Conservation (phyloP, 1,140 invertebrate species). For the Trigoniulus corallinus region DNA sequence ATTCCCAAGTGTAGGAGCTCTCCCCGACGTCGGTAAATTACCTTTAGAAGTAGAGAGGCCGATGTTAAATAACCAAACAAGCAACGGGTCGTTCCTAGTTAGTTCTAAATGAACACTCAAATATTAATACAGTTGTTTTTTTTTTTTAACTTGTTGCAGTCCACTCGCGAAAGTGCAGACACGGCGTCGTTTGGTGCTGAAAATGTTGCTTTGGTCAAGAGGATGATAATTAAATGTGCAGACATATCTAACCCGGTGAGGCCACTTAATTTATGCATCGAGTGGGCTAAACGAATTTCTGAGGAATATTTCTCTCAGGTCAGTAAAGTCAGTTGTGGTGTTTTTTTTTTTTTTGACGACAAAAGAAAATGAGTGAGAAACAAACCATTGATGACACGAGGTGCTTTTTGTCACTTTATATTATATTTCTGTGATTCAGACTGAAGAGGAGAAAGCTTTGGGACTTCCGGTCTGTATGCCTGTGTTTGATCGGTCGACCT, state of each 20-base stretch:
- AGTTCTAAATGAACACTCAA: no score
- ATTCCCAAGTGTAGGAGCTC: no score
- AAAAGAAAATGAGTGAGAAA: not conserved
- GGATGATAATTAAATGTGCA: constrained; percentile 95
- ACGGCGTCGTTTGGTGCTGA: no score
- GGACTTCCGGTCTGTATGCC: constrained; percentile 88
- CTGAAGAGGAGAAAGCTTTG: constrained; percentile 74
- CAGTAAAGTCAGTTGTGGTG: no score
- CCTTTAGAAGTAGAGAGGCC: no score
- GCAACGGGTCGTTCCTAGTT: no score
- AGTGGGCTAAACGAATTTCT: constrained; percentile 70
- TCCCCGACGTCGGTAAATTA: no score
- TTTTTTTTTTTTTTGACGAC: not conserved
- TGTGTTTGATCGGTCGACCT: constrained; percentile 78
- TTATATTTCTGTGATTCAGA: constrained; percentile 44
- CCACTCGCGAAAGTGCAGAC: no score
- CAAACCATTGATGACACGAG: not conserved
- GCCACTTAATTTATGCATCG: constrained; percentile 61
- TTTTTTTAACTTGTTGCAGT: no score
- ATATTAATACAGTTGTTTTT: no score
- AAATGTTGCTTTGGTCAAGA: constrained; percentile 62
- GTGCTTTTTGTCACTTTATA: no score
- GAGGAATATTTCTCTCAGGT: constrained; percentile 86
- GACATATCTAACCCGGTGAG: constrained; percentile 89
- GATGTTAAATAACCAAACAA: no score